Evolutionary conservation across 2,888 invertebrate species (phyloP).

Genomic region (Epistrophe grossulariae): DNA sequence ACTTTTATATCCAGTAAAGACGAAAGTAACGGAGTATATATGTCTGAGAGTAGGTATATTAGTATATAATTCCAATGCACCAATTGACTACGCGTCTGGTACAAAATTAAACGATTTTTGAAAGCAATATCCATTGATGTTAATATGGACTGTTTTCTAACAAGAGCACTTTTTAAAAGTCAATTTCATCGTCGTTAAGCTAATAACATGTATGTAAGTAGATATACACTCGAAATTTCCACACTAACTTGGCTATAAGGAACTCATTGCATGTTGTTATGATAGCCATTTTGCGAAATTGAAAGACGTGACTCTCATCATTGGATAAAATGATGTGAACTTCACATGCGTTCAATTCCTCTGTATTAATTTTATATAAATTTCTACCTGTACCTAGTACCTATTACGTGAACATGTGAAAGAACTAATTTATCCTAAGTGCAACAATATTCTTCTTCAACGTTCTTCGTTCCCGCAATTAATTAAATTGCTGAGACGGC

Average conservation of each 20-base stretch:
- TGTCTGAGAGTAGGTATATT: too few relatives aligned
- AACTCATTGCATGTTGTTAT: slow-evolving; percentile 14
- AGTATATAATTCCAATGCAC: not conserved
- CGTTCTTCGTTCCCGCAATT: slow-evolving; percentile 22
- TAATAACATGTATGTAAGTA: not conserved
- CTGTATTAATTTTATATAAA: not conserved
- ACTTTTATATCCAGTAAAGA: too few relatives aligned
- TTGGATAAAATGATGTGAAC: slow-evolving; percentile 38
- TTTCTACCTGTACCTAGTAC: not conserved
- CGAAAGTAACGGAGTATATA: too few relatives aligned
- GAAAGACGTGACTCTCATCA: slow-evolving; percentile 68
- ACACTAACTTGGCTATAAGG: slow-evolving; percentile 20
- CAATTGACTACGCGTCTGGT: not conserved
- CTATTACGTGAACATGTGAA: not conserved
- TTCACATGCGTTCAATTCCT: slow-evolving; percentile 14
- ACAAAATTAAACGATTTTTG: slow-evolving; percentile 12
- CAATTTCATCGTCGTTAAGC: slow-evolving; percentile 4
- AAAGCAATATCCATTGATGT: not conserved
- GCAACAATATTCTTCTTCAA: slow-evolving; percentile 27
- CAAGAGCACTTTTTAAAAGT: slow-evolving; percentile 10
- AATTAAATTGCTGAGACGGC: slow-evolving; percentile 35
- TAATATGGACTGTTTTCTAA: slow-evolving; percentile 5
- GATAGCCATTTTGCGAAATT: slow-evolving; percentile 54
- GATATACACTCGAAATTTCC: slow-evolving; percentile 13
- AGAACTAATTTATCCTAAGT: slow-evolving; percentile 49